Evolutionary conservation across 2,888 invertebrate genomes (phyloP).

Genomic region (Byasa hedistus): DNA sequence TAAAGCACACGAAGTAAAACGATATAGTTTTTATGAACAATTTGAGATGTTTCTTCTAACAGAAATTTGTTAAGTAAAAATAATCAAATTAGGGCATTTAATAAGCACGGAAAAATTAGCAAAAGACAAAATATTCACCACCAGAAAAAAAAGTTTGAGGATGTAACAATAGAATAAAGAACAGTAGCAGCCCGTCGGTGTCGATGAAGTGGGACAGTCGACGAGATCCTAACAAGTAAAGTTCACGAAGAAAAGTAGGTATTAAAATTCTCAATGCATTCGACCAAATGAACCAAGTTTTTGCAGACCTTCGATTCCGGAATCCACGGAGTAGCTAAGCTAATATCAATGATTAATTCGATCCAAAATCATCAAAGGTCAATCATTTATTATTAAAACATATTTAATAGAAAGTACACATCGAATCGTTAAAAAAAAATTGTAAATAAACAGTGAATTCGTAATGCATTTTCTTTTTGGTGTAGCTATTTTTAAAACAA

Average conservation of each 20-base stretch:
- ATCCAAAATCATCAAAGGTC: too few relatives aligned
- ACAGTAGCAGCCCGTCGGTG: conserved; percentile 41
- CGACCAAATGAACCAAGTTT: conserved; percentile 77
- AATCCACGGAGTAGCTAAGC: conserved; percentile 44
- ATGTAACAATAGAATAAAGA: conserved; percentile 38
- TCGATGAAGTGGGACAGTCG: conserved; percentile 45
- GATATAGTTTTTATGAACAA: too few relatives aligned
- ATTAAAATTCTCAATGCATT: conserved; percentile 78
- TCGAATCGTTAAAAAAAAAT: too few relatives aligned
- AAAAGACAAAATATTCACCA: conserved; percentile 18
- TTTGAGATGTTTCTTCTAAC: background rate
- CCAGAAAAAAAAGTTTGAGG: conserved; percentile 21
- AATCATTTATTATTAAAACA: too few relatives aligned
- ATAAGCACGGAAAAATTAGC: conserved; percentile 20
- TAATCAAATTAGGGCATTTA: conserved; percentile 3
- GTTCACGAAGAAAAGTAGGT: conserved; percentile 68
- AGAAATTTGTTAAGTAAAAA: background rate
- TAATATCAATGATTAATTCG: conserved; percentile 1
- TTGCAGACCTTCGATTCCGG: conserved; percentile 56
- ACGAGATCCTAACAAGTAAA: conserved; percentile 66
- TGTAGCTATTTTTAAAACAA: too few relatives aligned
- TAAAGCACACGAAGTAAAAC: too few relatives aligned
- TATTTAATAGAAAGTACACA: too few relatives aligned
- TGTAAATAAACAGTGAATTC: too few relatives aligned
- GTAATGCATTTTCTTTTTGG: too few relatives aligned